Evolutionary conservation across 2,797 vertebrate species (phyloP).

Genomic region (Psittacula derbiana): DNA sequence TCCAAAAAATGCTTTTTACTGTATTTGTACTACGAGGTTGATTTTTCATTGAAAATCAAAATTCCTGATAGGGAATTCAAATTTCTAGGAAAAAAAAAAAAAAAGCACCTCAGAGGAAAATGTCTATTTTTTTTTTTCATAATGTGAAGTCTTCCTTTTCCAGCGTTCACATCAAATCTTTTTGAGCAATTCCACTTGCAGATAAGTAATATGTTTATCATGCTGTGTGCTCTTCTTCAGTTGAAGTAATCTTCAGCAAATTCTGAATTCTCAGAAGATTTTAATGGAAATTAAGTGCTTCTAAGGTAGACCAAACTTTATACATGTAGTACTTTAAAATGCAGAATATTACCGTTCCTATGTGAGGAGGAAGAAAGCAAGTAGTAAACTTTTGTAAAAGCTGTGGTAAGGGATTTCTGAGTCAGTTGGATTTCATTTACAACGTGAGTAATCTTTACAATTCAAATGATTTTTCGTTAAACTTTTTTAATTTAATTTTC

Average conservation of each 20-base stretch:
- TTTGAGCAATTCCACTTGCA: neutral
- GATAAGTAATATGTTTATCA: neutral
- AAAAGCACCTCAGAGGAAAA: neutral
- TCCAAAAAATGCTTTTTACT: neutral
- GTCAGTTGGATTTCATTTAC: neutral
- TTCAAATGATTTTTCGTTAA: constrained; percentile 3
- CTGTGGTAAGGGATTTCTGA: neutral
- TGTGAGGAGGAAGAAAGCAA: neutral
- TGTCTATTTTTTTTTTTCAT: neutral
- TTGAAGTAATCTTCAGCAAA: neutral
- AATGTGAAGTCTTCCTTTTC: neutral
- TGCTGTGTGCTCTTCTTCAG: neutral
- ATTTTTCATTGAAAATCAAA: neutral
- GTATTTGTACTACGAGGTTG: neutral
- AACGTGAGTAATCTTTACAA: neutral
- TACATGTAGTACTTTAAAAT: neutral
- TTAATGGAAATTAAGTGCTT: neutral
- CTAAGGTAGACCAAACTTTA: neutral
- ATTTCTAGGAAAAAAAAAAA: neutral
- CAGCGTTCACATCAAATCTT: neutral
- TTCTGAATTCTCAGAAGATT: neutral
- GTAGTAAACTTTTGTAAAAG: neutral
- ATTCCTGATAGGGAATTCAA: neutral
- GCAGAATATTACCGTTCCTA: neutral
- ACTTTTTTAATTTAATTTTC: neutral